Conservation (phyloP, 2,888 invertebrate species). For the Antheraea yamamai region DNA sequence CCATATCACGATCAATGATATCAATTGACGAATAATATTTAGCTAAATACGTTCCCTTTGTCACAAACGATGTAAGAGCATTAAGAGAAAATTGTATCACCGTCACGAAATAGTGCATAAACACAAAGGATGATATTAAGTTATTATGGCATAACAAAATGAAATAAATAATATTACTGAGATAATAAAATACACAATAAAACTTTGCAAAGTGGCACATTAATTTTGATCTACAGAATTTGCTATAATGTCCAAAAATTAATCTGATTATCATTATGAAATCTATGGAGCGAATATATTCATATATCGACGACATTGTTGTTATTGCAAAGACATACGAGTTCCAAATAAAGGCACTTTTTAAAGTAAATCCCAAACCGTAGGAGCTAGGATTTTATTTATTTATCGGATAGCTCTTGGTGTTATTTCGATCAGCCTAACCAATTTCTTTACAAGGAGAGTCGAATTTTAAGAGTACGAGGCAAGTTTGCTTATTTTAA, state of each 20-base stretch:
- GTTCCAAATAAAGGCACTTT: too few relatives aligned
- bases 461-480: not conserved
- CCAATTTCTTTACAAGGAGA: not conserved
- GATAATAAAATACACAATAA: not conserved
- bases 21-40: not conserved
- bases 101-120: not conserved
- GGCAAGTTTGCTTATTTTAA: not conserved
- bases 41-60: not conserved
- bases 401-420: not conserved
- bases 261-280: not conserved
- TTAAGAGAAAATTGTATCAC: not conserved
- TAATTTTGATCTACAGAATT: not conserved
- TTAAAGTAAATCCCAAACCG: too few relatives aligned
- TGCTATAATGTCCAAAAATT: not conserved
- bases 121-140: not conserved
- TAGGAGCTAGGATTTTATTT: not conserved
- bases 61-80: not conserved
- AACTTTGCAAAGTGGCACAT: not conserved
- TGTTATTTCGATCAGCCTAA: not conserved
- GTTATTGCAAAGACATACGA: not conserved
- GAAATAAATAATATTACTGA: not conserved
- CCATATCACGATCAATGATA: not conserved
- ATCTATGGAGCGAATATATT: not conserved
- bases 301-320: conserved; percentile 5
- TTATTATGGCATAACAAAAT: not conserved